These are phyloP conservation scores for Triplophysa rosa DNA, from an alignment of 2,113 vertebrate species.

Conservation along the genomic window DNA sequence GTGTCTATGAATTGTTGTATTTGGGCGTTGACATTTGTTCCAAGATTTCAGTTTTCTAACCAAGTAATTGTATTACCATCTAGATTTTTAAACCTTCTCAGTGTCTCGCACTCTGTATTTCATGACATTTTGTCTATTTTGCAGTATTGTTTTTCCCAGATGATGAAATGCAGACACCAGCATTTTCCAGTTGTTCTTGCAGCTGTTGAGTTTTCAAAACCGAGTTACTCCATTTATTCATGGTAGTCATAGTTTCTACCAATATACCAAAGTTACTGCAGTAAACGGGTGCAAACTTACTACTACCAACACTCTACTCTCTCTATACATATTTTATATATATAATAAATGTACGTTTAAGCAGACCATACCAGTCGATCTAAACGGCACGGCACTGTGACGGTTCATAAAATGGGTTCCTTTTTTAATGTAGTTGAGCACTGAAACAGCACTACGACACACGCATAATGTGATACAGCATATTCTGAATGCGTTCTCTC, in stretches of 20 bases:
- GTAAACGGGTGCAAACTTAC: background rate
- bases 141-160: background rate
- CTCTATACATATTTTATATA: too few relatives aligned
- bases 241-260: background rate
- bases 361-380: background rate
- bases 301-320: too few relatives aligned
- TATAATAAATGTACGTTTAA: background rate
- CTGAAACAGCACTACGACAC: background rate
- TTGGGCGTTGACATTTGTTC: too few relatives aligned
- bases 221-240: background rate
- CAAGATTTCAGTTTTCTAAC: background rate
- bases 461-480: background rate
- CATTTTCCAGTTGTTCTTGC: background rate
- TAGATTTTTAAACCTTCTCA: background rate
- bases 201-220: background rate
- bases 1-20: background rate
- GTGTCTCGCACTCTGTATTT: background rate
- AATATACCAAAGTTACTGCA: background rate
- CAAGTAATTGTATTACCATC: background rate
- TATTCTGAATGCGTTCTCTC: background rate
- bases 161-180: slow-evolving; percentile 3
- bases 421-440: background rate
- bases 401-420: background rate
- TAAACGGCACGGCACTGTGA: too few relatives aligned
- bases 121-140: background rate